Evolutionary conservation across 92 coral and sea anemone species (phyloP), one percentile per base, ranked within the genome.

Genomic region (Siderastrea radians): DNA sequence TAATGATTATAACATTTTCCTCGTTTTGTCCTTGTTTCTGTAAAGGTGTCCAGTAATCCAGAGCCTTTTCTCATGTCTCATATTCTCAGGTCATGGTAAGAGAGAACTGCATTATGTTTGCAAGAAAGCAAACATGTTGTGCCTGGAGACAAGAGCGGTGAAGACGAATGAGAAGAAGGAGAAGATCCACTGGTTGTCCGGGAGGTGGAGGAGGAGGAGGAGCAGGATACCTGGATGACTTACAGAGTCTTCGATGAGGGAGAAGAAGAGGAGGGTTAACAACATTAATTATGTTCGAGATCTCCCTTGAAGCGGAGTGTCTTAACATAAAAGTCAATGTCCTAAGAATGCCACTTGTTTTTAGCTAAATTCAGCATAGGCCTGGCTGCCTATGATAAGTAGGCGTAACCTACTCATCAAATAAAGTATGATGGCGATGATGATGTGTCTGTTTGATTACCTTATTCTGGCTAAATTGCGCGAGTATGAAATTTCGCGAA

Each of bases 101-200:
- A 79, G 84, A 79, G 47, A 79, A 79, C 44, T 10, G 84, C 11
- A 79, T 45, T 16, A 59, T 79, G 83, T 60, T 79, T 60, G 62
- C 62, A 5, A 57, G 83, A 45, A 61, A 16, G 70, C 7, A 79
- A 16, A 59, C 12, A 4, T 59, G 64, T 59, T 59, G 64, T 59
- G 14, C 16, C 64, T 59, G 64, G 64, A 1, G 64, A 59, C 3
- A n/a, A 59, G 64, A 38, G 76, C 7, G 10, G 11, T 44, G 76
- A 4, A 44, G 50, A 48, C 3, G 76, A 16, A 49, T 12, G 26
- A n/a, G 49, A 68, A 44, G 13, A 49, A 68, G 13, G 38, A 26
- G 38, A 49, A 68, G 45, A 52, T 46, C 76, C 76, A 3, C 16
- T 47, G 55, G 76, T 47, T 52, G 43, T 72, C 16, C 4, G 3